These are phyloP conservation scores for Aleadryas rufinucha DNA, from an alignment of 2,113 vertebrate species.

Conservation along the genomic window DNA sequence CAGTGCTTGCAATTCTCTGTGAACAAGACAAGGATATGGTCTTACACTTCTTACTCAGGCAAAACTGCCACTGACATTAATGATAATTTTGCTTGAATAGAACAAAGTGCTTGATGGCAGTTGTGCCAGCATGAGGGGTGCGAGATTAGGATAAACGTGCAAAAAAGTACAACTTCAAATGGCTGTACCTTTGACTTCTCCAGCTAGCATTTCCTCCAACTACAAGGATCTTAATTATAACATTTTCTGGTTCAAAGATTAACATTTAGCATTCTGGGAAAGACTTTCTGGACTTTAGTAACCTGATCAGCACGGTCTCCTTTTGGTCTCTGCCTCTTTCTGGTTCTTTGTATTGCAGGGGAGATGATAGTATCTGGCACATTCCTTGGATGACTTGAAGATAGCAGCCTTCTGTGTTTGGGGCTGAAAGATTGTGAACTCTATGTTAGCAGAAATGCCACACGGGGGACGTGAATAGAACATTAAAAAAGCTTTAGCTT, in stretches of 20 bases:
- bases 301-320: conserved; percentile 70
- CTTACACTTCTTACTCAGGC: conserved; percentile 55
- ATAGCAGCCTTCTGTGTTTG: conserved; percentile 77
- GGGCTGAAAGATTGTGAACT: conserved; percentile 78
- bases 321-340: conserved; percentile 64
- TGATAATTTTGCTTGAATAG: conserved; percentile 45
- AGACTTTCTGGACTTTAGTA: conserved; percentile 70
- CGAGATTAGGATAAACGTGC: not conserved
- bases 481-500: conserved; percentile 78
- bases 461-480: conserved; percentile 71
- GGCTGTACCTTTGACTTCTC: conserved; percentile 45
- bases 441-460: conserved; percentile 77
- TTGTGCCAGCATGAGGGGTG: conserved; percentile 25
- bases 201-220: conserved; percentile 46
- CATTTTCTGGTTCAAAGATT: conserved; percentile 75
- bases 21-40: conserved; percentile 49
- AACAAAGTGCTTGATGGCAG: conserved; percentile 8
- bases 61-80: conserved; percentile 53
- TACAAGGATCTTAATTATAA: conserved; percentile 73
- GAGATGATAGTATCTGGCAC: conserved; percentile 90
- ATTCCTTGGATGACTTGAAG: conserved; percentile 90
- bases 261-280: conserved; percentile 68
- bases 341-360: conserved; percentile 79
- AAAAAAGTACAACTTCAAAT: conserved; percentile 40
- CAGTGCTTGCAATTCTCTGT: conserved; percentile 37